Base-by-base conservation (phyloP, 1,140 invertebrate species). In the Drosophila pseudoobscura region DNA sequence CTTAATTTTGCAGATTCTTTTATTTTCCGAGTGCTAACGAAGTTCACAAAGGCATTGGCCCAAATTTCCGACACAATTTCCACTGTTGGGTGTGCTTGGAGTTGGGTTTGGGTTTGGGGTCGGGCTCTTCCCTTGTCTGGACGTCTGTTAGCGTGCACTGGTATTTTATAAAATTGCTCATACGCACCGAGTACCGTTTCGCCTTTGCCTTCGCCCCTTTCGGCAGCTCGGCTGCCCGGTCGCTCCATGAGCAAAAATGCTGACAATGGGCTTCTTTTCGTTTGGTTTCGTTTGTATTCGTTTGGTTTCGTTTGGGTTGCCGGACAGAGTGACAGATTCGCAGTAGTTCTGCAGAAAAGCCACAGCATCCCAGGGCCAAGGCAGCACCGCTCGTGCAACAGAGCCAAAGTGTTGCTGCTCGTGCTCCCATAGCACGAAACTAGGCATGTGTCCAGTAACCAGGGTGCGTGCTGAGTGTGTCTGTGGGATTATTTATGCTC, bases 151-250 rank as follows among this genome's bases (percentile, higher is more conserved):
- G 55, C 55, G 24, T 22, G 17, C 70, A 41, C 71, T 75, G 75
- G 73, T 72, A 72, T 80, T 80, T 71, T 79, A 80, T 71, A 80
- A 71, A 80, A 80, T 80, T 80, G 72, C 65, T 80, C 66, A 80
- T 80, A 80, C 77, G 78, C 78, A 80, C 78, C 39, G 72, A 61
- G 50, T 13, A 11, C 35, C 35, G 35, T 13, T 11, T 13, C 11
- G 35, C 11, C 35, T 2, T 9, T 2, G 31, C 31, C 47, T 53
- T 11, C 54, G 61, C 29, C 64, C 56, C 49, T 60, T 79, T 55
- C n/a, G n/a, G 43, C 72, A 51, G 31, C 31, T 50, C 35, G 11
- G 39, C 24, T 44, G 29, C 44, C 31, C 57, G 45, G 58, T 49
- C 57, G 47, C 51, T 49, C 13, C 47, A 51, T 66, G 53, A 41